Evolutionary conservation across 2,888 invertebrate genomes (phyloP).

Genomic region (Andrena bucephala): DNA sequence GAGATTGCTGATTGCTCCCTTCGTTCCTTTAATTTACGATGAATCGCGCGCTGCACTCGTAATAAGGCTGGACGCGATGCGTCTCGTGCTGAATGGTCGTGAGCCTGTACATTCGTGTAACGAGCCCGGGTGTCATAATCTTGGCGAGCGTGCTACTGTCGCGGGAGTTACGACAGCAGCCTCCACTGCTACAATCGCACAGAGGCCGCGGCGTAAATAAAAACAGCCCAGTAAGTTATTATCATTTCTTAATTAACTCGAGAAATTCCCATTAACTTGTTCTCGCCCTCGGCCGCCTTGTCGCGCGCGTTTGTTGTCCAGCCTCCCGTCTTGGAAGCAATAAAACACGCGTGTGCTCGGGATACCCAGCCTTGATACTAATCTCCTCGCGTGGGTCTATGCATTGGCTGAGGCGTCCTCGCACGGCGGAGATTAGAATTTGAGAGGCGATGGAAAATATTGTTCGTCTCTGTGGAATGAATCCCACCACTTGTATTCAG

Average conservation of each 20-base stretch:
- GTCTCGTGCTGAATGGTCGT: constrained; percentile 62
- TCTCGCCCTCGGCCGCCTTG: constrained; percentile 11
- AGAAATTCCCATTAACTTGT: constrained; percentile 56
- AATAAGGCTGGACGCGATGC: constrained; percentile 56
- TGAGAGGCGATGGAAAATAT: background rate
- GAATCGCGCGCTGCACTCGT: constrained; percentile 66
- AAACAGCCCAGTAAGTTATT: constrained; percentile 58
- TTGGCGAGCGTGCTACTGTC: constrained; percentile 49
- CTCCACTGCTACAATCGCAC: constrained; percentile 23
- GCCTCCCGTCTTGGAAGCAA: too few relatives aligned
- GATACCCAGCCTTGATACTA: background rate
- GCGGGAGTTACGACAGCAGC: constrained; percentile 49
- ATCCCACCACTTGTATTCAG: background rate
- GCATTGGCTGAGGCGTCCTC: background rate
- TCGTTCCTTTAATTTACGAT: constrained; percentile 74
- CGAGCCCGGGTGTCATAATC: constrained; percentile 64
- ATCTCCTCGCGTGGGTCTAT: background rate
- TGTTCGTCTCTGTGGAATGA: background rate
- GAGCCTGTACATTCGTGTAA: constrained; percentile 54
- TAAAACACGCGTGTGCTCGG: constrained; percentile 23
- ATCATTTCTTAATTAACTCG: constrained; percentile 60
- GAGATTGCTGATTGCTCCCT: constrained; percentile 73
- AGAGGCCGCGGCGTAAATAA: constrained; percentile 30
- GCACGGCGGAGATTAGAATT: background rate
- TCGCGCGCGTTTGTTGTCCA: constrained; percentile 41